Base-by-base conservation (phyloP, 1,140 invertebrate species). In the Oncopeltus fasciatus region DNA sequence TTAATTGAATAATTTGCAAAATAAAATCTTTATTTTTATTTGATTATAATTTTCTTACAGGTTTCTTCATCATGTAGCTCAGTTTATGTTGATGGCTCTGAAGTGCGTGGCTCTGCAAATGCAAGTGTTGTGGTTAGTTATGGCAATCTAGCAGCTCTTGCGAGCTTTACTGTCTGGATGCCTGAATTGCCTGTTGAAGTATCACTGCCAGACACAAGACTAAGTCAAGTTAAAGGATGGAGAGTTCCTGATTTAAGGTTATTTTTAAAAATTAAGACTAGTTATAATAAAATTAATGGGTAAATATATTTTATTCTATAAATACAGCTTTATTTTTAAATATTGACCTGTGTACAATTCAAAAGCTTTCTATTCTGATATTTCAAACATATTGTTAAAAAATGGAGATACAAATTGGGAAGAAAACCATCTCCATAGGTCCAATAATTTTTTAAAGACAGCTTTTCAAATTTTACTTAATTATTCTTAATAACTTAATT, bases 61-160 rank as follows among this genome's bases (percentile, higher is more conserved):
- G 92, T 97, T 1, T 94, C 93, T 9, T 90, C 91, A 0, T 94
- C 92, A 4, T 98, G 95, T 75, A 95, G 92, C 65, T 92, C 90
- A 3, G 91, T 98, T 2, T 98, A 96, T 75, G 85, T 98, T 8
- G 94, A 98, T 74, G 95, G 95, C 0, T 93, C 92, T 16, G 95
- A 98, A 76, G 90, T 92, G 38, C 80, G 92, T 0, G 94, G 94
- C 4, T 94, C 92, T 0, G 89, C 90, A 14, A 97, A 97, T 73
- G 93, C 93, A 1, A 92, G 90, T 1, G 85, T 98, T 16, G 81
- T 94, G 11, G 91, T 95, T 8, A 93, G 93, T 74, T 97, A 95
- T 71, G 92, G 91, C 8, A 89, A 89, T 0, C 91, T 93, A 70
- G 89, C 86, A 8, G 90, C 92, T 8, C 72, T 90, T 44, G 88